Base-by-base conservation (phyloP, 2,113 vertebrate species). In the Microtus oregoni region DNA sequence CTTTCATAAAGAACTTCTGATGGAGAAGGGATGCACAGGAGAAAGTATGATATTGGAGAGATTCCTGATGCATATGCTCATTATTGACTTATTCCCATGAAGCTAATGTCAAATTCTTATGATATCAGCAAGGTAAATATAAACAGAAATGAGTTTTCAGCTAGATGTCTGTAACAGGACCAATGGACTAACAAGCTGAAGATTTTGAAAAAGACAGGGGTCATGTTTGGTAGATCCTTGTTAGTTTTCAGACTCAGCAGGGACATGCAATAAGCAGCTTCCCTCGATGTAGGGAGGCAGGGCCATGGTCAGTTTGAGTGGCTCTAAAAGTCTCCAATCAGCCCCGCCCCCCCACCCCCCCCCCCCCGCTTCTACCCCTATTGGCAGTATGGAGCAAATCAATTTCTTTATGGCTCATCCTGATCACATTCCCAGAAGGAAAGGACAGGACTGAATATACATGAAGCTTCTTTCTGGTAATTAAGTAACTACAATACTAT, bases 111-210 rank as follows among this genome's bases (percentile, higher is more conserved):
- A 93, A 81, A 9, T 95, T 35, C n/a, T 87, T 79, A 38, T 65
- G 65, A 61, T 88, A 73, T 88, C 58, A 95, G 70, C 82, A 92
- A 82, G 35, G 24, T 88, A 93, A 85, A 92, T 63, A 67, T 50
- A 92, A 91, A 82, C 81, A 91, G 90, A 73, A 86, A 76, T 38
- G 44, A 32, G 86, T 70, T 68, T 83, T 92, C 52, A 96, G 58
- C 10, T 58, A 6, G 55, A 81, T 90, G 88, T 65, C 65, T 88
- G 30, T 28, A 91, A 86, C 22, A 91, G 32, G 28, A 94, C 41
- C 58, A 86, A 63, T 86, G 52, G 38, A 77, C 38, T 63, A 91
- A 94, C 82, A 61, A 35, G 52, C 30, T 76, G 78, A 81, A 91
- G 93, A 78, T 41, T 96, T 15, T 14, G 58, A 73, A 73, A 68